phyloP scores from a whole-genome alignment of 2,113 vertebrate genomes.

The Rhagologus leucostigma region DNA sequence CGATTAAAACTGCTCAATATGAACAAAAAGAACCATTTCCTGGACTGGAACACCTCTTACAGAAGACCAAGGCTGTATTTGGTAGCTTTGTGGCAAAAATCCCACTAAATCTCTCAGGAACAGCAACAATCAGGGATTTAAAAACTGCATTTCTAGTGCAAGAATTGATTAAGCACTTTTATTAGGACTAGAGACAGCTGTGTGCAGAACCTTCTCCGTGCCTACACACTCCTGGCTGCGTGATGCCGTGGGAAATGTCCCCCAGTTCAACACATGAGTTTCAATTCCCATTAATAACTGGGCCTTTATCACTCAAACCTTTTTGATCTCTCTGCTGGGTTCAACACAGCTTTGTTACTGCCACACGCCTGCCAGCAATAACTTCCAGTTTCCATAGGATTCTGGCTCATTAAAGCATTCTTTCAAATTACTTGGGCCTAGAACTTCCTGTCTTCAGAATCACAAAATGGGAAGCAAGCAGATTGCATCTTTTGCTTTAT shows the following conservation, averaged over 20 bases:
- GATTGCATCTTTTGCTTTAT: neutral
- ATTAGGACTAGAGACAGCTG: neutral
- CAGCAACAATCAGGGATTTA: neutral
- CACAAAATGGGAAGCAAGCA: neutral
- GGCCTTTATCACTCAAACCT: neutral
- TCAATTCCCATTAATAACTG: neutral
- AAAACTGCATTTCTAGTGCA: neutral
- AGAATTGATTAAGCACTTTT: neutral
- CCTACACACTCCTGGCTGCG: neutral
- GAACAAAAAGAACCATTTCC: neutral
- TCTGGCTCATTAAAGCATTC: neutral
- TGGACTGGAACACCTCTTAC: neutral
- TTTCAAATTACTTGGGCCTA: neutral
- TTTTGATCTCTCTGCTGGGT: neutral
- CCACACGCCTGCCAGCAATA: neutral
- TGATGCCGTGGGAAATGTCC: neutral
- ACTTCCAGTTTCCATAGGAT: neutral
- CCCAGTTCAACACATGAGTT: neutral
- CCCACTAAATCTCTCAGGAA: neutral
- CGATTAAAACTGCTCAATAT: neutral
- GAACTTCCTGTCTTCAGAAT: neutral
- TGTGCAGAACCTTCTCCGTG: rapidly evolving
- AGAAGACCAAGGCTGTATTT: neutral
- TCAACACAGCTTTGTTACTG: neutral
- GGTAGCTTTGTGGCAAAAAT: neutral